These are phyloP conservation scores for Zhuqinia jingwanae DNA, from an alignment of 2,888 invertebrate species.

Conservation along the genomic window DNA sequence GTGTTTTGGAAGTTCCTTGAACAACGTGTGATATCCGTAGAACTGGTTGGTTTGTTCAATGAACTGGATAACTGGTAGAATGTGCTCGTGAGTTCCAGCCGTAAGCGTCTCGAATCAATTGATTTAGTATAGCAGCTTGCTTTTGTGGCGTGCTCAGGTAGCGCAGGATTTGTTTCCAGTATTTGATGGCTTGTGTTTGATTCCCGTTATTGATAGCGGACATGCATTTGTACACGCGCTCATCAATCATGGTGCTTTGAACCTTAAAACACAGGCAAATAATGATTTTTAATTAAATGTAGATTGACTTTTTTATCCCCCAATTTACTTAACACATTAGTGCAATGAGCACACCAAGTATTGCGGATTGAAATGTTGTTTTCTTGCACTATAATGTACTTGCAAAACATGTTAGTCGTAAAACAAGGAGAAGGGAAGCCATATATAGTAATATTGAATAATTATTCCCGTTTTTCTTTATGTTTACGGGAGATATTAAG, in stretches of 20 bases:
- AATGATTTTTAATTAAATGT: neutral
- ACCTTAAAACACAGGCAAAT: slow-evolving; percentile 62
- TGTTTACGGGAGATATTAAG: neutral
- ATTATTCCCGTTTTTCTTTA: no score
- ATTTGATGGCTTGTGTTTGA: slow-evolving; percentile 70
- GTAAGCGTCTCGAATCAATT: slow-evolving; percentile 72
- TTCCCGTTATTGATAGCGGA: slow-evolving; percentile 72
- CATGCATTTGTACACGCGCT: slow-evolving; percentile 71
- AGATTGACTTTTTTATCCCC: neutral
- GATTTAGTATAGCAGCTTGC: slow-evolving; percentile 60
- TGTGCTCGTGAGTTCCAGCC: slow-evolving; percentile 69
- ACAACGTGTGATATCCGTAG: slow-evolving; percentile 72
- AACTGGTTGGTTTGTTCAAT: slow-evolving; percentile 69
- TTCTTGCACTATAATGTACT: no score
- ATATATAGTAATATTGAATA: no score
- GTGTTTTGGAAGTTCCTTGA: slow-evolving; percentile 69
- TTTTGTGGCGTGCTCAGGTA: slow-evolving; percentile 69
- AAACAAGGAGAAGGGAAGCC: no score
- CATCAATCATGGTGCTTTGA: slow-evolving; percentile 75
- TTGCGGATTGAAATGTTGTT: no score
- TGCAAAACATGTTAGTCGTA: no score
- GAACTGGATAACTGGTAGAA: slow-evolving; percentile 69
- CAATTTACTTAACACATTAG: no score
- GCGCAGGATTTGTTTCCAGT: slow-evolving; percentile 74
- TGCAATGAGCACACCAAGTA: no score